Conservation (phyloP, 1,140 invertebrate species). For the Leptinotarsa defecta region DNA sequence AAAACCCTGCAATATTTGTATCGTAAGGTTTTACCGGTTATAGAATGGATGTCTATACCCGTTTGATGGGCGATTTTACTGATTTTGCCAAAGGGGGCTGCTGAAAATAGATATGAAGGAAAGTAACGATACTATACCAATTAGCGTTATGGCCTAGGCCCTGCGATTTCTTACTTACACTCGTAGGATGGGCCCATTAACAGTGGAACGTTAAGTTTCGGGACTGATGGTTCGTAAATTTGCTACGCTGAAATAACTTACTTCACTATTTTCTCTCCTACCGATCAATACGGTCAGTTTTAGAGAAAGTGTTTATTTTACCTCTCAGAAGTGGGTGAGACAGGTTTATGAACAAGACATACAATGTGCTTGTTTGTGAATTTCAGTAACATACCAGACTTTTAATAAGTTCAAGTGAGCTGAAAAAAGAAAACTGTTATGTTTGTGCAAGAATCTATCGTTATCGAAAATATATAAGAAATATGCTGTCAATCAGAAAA, state of each 20-base stretch:
- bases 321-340: too few relatives aligned
- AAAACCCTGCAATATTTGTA: conserved; percentile 19
- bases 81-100: conserved; percentile 26
- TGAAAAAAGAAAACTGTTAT: too few relatives aligned
- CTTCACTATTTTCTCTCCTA: conserved; percentile 8
- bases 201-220: conserved; percentile 28
- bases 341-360: too few relatives aligned
- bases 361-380: too few relatives aligned
- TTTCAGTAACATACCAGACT: too few relatives aligned
- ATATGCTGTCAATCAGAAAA: too few relatives aligned
- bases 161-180: conserved; percentile 31
- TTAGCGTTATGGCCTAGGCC: conserved; percentile 28
- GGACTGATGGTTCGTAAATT: conserved; percentile 22
- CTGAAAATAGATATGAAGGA: conserved; percentile 25
- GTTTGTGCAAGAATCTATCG: too few relatives aligned
- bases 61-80: conserved; percentile 32
- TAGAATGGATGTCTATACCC: conserved; percentile 29
- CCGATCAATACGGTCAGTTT: conserved; percentile 7
- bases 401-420: too few relatives aligned
- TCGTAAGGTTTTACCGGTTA: conserved; percentile 22
- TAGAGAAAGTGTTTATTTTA: too few relatives aligned
- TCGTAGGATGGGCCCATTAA: conserved; percentile 30
- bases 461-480: too few relatives aligned
- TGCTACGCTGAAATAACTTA: conserved; percentile 13
- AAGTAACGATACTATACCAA: conserved; percentile 29